Evolutionary conservation across 2,888 invertebrate species (phyloP).

Genomic region (Conops quadrifasciatus): DNA sequence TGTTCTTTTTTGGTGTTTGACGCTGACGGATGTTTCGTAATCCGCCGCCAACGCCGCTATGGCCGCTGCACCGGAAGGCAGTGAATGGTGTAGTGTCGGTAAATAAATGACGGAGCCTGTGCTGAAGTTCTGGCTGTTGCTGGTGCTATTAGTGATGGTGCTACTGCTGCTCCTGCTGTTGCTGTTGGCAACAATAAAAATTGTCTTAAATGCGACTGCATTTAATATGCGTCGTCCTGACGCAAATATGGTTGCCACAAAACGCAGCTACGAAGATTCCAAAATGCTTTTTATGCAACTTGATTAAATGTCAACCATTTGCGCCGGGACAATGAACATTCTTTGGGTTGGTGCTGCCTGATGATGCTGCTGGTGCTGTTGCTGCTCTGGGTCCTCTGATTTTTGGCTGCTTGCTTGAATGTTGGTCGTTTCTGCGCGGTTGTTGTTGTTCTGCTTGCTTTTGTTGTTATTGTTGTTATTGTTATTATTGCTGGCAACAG

Average conservation of each 20-base stretch:
- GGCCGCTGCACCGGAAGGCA: not conserved
- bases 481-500: conserved; percentile 6
- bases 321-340: conserved; percentile 23
- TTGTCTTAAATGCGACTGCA: conserved; percentile 23
- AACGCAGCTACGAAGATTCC: conserved; percentile 21
- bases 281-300: conserved; percentile 14
- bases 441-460: too few species aligned
- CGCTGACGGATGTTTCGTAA: conserved; percentile 29
- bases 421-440: not conserved
- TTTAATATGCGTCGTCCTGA: conserved; percentile 28
- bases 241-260: conserved; percentile 28
- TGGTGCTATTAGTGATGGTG: not conserved
- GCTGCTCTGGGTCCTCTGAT: not conserved
- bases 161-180: not conserved
- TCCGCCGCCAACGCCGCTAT: not conserved
- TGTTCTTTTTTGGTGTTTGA: not conserved
- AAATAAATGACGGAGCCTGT: too few species aligned
- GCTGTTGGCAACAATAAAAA: conserved; percentile 23
- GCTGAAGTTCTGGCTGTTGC: not conserved
- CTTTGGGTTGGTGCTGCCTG: conserved; percentile 5
- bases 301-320: conserved; percentile 34
- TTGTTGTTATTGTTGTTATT: not conserved
- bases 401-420: not conserved
- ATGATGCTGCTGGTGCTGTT: not conserved
- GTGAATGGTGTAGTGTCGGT: not conserved